A percentile compares a stretch with the other conserved stretches of the same genome.
Conservation (phyloP, 2,888 invertebrate species). For the Limnephilus auricula region DNA sequence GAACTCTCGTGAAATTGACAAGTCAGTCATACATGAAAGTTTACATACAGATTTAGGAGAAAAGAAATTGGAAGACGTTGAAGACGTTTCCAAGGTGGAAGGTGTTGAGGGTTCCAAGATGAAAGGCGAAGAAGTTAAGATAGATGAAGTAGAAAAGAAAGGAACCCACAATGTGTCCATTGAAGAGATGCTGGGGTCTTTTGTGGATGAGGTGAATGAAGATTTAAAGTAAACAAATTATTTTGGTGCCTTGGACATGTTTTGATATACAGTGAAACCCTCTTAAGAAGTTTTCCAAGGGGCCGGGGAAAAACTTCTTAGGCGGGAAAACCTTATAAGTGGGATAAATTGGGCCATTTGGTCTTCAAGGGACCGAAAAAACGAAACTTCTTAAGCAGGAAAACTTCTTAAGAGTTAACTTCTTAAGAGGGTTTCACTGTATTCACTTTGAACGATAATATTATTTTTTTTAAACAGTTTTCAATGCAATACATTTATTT, state of each 20-base stretch:
- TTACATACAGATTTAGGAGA: not conserved
- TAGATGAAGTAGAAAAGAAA: not conserved
- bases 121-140: not conserved
- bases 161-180: constrained; percentile 32
- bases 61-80: not conserved
- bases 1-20: not conserved
- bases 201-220: constrained; percentile 60
- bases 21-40: not conserved
- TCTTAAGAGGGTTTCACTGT: not conserved
- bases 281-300: no score
- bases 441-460: not conserved
- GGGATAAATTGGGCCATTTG: no score
- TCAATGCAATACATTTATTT: no score
- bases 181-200: constrained; percentile 58
- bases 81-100: not conserved
- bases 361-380: no score
- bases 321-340: no score
- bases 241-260: not conserved
- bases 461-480: no score
- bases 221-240: constrained; percentile 28
- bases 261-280: no score
- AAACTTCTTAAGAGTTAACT: no score
- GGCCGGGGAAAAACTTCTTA: no score
- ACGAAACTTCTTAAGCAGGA: no score
- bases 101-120: not conserved